Base-by-base conservation (phyloP, 2,113 vertebrate genomes). In the Myanophis thanlyinensis region DNA sequence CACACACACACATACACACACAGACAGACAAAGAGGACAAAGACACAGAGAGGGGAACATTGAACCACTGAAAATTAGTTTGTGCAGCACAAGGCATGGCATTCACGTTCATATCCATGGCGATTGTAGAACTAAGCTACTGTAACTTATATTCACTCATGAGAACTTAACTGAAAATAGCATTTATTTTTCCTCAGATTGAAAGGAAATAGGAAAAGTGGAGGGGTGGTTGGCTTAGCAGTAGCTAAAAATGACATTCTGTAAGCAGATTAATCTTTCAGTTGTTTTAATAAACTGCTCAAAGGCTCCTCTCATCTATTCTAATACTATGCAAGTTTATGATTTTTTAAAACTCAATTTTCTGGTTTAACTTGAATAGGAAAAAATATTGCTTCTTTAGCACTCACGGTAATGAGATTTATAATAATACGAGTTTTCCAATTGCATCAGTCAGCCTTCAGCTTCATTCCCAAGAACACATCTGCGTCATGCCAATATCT, bases 381-480 rank as follows among this genome's bases (percentile, higher is more conserved):
- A 13, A 92, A 88, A 94, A 92, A 51, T 67, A 93, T 27, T 94
- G 93, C 95, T 35, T 93, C 40, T 93, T 92, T 89, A 90, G 93
- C 87, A 85, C 87, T 94, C 89, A 89, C 62, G 91, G 95, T 90
- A 95, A 96, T 94, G 85, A 94, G 51, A 92, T 96, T 97, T 96
- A 47, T 94, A 95, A 95, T 84, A 85, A n/a, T 90, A 93, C 49
- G 93, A 92, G 92, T 90, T 88, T 91, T 95, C 67, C 90, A 85
- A 25, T 91, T 93, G 88, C 12, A 11, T 1, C 73, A 30, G 48
- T 93, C 0, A 22, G 52, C 13, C 85, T 95, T 80, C 89, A 93
- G 89, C 91, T 93, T 96, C 59, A 92, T 91, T 95, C 95, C 93
- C 85, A 90, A 94, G 90, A 91, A 47, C 23, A 93, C 89, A 92